Base-by-base conservation (phyloP, 2,888 invertebrate genomes). In the Sturmia bella region DNA sequence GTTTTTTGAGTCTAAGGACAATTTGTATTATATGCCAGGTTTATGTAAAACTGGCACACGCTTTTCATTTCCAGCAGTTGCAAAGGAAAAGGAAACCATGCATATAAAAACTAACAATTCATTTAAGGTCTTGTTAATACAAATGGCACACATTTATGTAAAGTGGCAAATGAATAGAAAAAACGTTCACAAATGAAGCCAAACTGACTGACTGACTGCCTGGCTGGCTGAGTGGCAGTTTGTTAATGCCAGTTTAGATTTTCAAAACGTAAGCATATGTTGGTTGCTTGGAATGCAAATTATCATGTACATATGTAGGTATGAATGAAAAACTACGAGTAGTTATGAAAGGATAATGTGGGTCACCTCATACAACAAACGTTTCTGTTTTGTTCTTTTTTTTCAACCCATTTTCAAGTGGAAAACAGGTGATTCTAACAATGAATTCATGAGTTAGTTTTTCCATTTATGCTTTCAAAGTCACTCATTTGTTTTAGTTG, bases 181-280 rank as follows among this genome's bases (percentile, higher is more conserved):
- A 41, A 9, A 64, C n/a, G 24, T 27, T 56, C 15, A 24, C 41
- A 70, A 19, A 45, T 41, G 21, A 80, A 54, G 24, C 68, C n/a
- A 45, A 75, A 66, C 81, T 68, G 1, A 7, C 32, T 32, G 32
- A 32, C 32, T 32, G 72, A 54, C 78, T 32, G 32, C 5, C 32
- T 32, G 32, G 7, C 32, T 32, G 32, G 9, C 6, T 32, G 32
- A 32, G 73, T 73, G 80, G 50, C 81, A 81, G 54, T 77, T 81
- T 81, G 76, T 72, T 73, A 81, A 81, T 77, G 81, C 57, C 81
- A 81, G 76, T 76, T 81, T 73, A 50, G 61, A 19, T 72, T 77
- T 56, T 5, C 3, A 32, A 68, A 39, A 52, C 45, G 32, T 45
- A 17, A 32, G 21, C 63, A 68, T 66, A 54, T 37, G 48, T 70